These are phyloP conservation scores for Punctoribates punctum DNA, from an alignment of 2,888 invertebrate species.

Conservation along the genomic window DNA sequence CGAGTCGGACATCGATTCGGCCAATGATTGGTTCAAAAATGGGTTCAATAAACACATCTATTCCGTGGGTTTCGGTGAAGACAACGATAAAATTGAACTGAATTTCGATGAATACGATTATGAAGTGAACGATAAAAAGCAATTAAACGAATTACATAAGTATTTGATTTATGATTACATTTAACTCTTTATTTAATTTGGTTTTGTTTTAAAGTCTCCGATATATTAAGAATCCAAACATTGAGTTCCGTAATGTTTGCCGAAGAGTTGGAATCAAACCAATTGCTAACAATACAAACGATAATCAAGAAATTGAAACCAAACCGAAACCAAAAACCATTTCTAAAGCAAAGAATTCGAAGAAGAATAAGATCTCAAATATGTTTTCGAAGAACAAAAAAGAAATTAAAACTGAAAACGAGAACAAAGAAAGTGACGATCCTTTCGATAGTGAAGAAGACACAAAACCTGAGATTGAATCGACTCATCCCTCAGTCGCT, in stretches of 20 bases:
- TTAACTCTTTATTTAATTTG: no score
- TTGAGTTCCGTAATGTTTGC: not conserved
- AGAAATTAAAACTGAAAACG: not conserved
- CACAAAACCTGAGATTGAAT: not conserved
- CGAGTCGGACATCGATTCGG: not conserved
- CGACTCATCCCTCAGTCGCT: not conserved
- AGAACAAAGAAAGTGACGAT: not conserved
- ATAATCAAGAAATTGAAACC: not conserved
- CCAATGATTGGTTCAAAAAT: not conserved
- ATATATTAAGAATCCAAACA: not conserved
- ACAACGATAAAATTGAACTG: slow-evolving; percentile 9
- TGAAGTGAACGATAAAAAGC: not conserved
- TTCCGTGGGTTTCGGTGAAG: not conserved
- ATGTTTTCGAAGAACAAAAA: slow-evolving; percentile 23
- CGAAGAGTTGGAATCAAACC: not conserved
- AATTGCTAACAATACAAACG: not conserved
- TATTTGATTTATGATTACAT: not conserved
- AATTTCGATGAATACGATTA: slow-evolving; percentile 14
- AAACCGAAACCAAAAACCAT: slow-evolving; percentile 7
- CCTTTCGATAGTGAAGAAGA: slow-evolving; percentile 8
- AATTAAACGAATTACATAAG: slow-evolving; percentile 12
- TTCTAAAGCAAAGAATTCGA: not conserved
- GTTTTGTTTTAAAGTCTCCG: not conserved
- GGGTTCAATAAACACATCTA: slow-evolving; percentile 22
- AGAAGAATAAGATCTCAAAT: slow-evolving; percentile 15